phyloP scores from a whole-genome alignment of 53 echinoderm and acorn worm genomes.

The Stichopus horrens region DNA sequence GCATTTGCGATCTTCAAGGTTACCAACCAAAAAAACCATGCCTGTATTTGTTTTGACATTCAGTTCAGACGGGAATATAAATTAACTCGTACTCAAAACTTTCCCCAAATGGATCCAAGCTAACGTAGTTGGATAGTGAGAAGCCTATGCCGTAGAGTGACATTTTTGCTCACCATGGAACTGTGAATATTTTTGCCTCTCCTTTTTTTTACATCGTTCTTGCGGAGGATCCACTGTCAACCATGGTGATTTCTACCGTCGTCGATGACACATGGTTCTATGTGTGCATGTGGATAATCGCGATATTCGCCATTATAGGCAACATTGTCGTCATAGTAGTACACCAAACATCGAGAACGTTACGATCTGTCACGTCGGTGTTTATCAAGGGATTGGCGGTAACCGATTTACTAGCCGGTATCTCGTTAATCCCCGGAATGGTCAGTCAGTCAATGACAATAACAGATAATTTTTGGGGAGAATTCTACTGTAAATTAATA shows the following conservation, averaged over 20 bases:
- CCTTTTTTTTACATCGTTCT: too few species aligned
- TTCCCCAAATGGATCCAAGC: too few species aligned
- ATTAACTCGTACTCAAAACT: too few species aligned
- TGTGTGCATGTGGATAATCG: slow-evolving; percentile 44
- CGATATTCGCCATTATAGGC: slow-evolving; percentile 61
- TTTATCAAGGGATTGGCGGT: slow-evolving; percentile 69
- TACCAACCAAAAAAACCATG: too few species aligned
- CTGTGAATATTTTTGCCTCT: too few species aligned
- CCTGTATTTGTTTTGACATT: too few species aligned
- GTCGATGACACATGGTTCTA: slow-evolving; percentile 44
- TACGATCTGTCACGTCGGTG: slow-evolving; percentile 61
- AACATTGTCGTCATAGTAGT: slow-evolving; percentile 65
- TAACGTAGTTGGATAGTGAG: too few species aligned
- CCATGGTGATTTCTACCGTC: slow-evolving; percentile 31
- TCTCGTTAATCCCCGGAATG: slow-evolving; percentile 52
- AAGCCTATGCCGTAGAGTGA: too few species aligned
- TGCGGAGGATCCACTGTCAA: too few species aligned
- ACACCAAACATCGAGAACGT: slow-evolving; percentile 46
- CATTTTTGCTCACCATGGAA: too few species aligned
- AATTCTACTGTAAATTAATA: slow-evolving; percentile 77
- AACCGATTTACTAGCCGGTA: slow-evolving; percentile 60
- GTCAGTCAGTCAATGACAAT: slow-evolving; percentile 27
- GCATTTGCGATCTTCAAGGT: too few species aligned
- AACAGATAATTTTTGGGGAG: slow-evolving; percentile 50
- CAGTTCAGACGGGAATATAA: too few species aligned